Evolutionary conservation across 2,797 vertebrate genomes (phyloP), one percentile per base, ranked within the genome.

Genomic region (Knipowitschia caucasica): DNA sequence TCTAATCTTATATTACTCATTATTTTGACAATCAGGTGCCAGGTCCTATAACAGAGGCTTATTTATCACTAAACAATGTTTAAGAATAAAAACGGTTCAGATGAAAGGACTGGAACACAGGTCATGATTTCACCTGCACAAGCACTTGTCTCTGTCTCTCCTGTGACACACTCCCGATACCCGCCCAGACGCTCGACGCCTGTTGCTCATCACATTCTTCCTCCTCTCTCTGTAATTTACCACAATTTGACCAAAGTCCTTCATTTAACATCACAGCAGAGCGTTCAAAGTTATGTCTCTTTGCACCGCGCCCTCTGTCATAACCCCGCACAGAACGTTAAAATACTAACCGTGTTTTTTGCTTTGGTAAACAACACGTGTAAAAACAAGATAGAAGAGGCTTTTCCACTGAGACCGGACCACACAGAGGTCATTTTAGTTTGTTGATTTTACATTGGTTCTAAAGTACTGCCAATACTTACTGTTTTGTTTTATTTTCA

Each of bases 171-270:
- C 24, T 47, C 26, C 5, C 9, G 11, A 18, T 18, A 30, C 18
- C 27, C 20, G 45, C 27, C 20, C 17, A 47, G 45, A 47, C 45
- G 8, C 26, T 6, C 11, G 27, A 47, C 27, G 26, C 30, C 35
- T 30, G n/a, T 36, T 31, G 27, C n/a, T 56, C 60, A 47, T 31
- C 10, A 2, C 45, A 47, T 31, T 23, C 42, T 42, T 7, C 10
- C 34, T 1, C 27, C 35, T 59, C 54, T 39, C 39, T 56, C 30
- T 47, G 27, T 47, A 47, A 47, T 47, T 47, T 47, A 47, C 27
- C 27, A 46, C 26, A 29, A 46, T 46, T 46, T 46, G 44, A 30
- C 44, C 45, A 18, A 31, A 47, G 45, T 47, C 27, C 27, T 47
- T 47, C 31, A 47, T 47, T 47, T 47, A 47, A 11, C 27, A 17